Percentiles rank a stretch among this genome's conserved stretches.
Evolutionary conservation across 2,797 vertebrate species (phyloP).

Genomic region (Brachyrhaphis roseni): DNA sequence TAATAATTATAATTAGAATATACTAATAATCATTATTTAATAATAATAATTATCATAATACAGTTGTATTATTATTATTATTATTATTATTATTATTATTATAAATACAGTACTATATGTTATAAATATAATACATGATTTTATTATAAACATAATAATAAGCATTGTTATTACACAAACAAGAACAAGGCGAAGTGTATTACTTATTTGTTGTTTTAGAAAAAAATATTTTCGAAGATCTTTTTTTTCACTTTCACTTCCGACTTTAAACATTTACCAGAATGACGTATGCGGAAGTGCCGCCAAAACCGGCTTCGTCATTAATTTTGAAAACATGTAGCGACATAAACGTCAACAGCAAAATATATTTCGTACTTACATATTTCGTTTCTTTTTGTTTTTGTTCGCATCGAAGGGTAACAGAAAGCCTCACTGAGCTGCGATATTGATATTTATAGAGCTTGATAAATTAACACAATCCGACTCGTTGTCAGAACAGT

Average conservation of each 20-base stretch:
- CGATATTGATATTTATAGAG: not conserved
- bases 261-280: slow-evolving; percentile 14
- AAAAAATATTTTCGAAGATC: no score
- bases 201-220: no score
- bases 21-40: no score
- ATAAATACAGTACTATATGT: not conserved
- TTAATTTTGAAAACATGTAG: slow-evolving; percentile 46
- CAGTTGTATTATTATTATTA: no score
- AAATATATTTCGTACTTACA: not conserved
- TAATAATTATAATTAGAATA: no score
- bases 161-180: not conserved
- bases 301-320: slow-evolving; percentile 15
- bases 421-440: not conserved
- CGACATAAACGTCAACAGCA: not conserved
- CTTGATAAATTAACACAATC: not conserved
- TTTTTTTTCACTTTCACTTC: not conserved
- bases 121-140: not conserved
- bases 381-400: not conserved
- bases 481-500: not conserved
- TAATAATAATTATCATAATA: no score
- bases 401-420: not conserved
- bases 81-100: no score
- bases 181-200: not conserved
- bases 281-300: slow-evolving; percentile 61
- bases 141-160: no score